phyloP scores from a whole-genome alignment of 2,888 invertebrate species.

The Odontocolon sp. region DNA sequence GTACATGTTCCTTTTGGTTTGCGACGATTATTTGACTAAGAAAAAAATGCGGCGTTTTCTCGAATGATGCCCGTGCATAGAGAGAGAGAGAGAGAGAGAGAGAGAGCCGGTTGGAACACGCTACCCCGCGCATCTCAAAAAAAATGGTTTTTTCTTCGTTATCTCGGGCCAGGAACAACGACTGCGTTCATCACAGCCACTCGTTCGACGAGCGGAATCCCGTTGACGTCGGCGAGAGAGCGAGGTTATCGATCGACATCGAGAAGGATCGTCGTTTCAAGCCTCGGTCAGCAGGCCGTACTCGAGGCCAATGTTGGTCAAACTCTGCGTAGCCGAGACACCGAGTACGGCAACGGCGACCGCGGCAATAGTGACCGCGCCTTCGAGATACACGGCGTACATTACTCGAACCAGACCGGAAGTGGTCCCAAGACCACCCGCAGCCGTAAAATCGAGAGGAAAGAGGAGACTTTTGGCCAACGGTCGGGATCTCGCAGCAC shows the following conservation, averaged over 20 bases:
- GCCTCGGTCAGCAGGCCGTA: constrained; percentile 83
- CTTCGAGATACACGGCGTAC: constrained; percentile 87
- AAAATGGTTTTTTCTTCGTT: not conserved
- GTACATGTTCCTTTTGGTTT: not conserved
- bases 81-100: no score
- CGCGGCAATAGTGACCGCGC: constrained; percentile 85
- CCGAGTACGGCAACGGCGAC: constrained; percentile 84
- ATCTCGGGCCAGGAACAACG: not conserved
- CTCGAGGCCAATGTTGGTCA: constrained; percentile 83
- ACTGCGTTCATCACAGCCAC: constrained; percentile 59
- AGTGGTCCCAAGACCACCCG: constrained; percentile 85
- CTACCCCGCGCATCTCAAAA: not conserved
- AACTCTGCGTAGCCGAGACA: constrained; percentile 83
- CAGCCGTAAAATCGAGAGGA: constrained; percentile 87
- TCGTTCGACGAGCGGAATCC: not conserved
- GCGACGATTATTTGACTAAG: no score
- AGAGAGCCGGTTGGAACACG: no score
- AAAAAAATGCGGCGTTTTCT: no score
- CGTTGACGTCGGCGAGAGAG: no score
- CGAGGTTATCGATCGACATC: no score
- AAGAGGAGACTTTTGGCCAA: constrained; percentile 84
- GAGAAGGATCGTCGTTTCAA: constrained; percentile 63
- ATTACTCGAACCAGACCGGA: constrained; percentile 83
- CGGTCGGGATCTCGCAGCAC: constrained; percentile 82
- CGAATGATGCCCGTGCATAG: no score